These are phyloP conservation scores for Eretmocerus hayati DNA, from an alignment of 2,888 invertebrate genomes.

Conservation along the genomic window DNA sequence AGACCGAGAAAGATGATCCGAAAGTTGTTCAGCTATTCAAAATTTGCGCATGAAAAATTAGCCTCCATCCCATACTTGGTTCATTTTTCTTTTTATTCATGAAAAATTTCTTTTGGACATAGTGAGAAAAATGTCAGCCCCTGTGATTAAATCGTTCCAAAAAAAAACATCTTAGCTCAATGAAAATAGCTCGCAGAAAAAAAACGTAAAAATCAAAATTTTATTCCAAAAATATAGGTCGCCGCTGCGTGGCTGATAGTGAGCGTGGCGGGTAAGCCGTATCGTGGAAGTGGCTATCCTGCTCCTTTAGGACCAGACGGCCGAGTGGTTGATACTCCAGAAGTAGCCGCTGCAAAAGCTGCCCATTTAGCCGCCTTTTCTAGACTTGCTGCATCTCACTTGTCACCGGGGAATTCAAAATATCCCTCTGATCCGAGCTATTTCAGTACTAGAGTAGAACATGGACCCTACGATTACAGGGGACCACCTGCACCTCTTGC, in stretches of 20 bases:
- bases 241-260: background rate
- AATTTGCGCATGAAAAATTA: too few species aligned
- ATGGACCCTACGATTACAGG: conserved; percentile 23
- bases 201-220: too few species aligned
- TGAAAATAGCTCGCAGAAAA: too few species aligned
- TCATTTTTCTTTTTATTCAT: too few species aligned
- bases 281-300: conserved; percentile 19
- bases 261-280: background rate
- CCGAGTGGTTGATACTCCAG: conserved; percentile 38
- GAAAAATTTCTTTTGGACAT: too few species aligned
- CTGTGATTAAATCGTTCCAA: too few species aligned
- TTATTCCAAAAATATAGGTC: background rate
- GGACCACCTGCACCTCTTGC: conserved; percentile 26
- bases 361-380: conserved; percentile 34
- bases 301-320: conserved; percentile 36
- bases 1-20: too few species aligned
- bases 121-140: too few species aligned
- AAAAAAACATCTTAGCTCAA: too few species aligned
- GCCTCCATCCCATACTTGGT: too few species aligned
- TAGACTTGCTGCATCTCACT: conserved; percentile 4
- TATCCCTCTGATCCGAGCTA: conserved; percentile 7
- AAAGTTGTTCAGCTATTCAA: too few species aligned
- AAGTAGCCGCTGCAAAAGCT: conserved; percentile 39
- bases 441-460: conserved; percentile 16
- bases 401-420: background rate